These are phyloP conservation scores for Polyommatus iphigenia DNA, from an alignment of 2,888 invertebrate species.

Conservation along the genomic window DNA sequence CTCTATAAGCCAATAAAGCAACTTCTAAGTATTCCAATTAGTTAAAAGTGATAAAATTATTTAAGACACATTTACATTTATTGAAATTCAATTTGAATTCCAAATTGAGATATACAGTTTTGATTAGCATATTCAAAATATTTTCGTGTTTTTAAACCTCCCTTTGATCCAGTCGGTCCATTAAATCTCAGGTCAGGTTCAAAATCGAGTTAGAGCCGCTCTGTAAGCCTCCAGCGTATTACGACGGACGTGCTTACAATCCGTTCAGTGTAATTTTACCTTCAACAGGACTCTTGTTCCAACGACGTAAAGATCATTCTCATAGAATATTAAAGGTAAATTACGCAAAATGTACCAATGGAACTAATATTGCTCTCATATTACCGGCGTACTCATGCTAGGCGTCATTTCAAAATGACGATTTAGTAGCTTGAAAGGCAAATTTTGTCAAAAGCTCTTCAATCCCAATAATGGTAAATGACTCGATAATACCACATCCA, in stretches of 20 bases:
- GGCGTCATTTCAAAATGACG: constrained; percentile 5
- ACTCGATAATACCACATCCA: background rate
- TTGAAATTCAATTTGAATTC: background rate
- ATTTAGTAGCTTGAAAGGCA: background rate
- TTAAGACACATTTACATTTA: background rate
- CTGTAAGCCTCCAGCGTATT: constrained; percentile 4
- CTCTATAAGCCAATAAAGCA: background rate
- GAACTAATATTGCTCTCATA: background rate
- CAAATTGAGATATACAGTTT: background rate
- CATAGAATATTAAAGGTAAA: too few species aligned
- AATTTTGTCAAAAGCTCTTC: background rate
- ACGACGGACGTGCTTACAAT: constrained; percentile 13
- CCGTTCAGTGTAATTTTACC: background rate
- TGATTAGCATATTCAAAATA: background rate
- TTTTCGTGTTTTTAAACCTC: constrained; percentile 1
- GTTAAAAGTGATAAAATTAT: background rate
- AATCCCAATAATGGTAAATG: background rate
- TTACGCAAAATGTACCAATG: too few species aligned
- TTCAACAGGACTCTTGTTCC: background rate
- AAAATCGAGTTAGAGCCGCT: constrained; percentile 9
- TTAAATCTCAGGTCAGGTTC: constrained; percentile 23
- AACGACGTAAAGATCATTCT: background rate
- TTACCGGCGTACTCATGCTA: background rate
- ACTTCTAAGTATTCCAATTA: background rate
- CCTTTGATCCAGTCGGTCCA: background rate